Percentiles rank a stretch among this genome's conserved stretches.
These are phyloP conservation scores for Dendrocincla tyrannina DNA, from an alignment of 2,797 vertebrate species.

Conservation along the genomic window DNA sequence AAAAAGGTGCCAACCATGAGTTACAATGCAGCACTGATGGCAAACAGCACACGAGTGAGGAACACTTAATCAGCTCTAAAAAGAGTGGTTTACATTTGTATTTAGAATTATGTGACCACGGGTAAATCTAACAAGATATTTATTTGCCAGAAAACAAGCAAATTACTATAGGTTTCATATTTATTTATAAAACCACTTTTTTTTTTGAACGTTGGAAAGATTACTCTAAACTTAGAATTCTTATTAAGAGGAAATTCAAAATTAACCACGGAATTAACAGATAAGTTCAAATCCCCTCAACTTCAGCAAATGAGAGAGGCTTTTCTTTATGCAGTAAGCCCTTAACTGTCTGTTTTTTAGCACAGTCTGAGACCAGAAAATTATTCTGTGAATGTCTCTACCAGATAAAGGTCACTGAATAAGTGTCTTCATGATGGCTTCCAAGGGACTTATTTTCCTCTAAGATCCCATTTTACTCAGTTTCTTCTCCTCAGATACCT, in stretches of 20 bases:
- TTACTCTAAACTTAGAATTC: background rate
- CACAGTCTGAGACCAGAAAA: background rate
- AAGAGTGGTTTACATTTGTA: background rate
- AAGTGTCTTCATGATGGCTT: background rate
- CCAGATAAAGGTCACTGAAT: background rate
- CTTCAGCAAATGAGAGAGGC: background rate
- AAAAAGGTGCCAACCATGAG: background rate
- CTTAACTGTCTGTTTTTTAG: background rate
- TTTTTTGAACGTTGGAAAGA: background rate
- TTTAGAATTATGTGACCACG: background rate
- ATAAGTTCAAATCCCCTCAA: background rate
- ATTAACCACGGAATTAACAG: background rate
- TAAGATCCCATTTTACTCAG: background rate
- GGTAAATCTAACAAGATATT: background rate
- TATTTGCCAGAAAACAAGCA: background rate
- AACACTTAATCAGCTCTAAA: background rate
- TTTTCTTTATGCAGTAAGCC: background rate
- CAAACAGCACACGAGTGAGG: background rate
- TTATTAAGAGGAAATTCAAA: background rate
- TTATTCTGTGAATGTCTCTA: background rate
- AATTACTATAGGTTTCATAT: background rate
- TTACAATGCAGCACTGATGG: background rate
- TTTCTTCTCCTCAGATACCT: background rate
- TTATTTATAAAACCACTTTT: background rate
- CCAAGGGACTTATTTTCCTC: background rate